These are phyloP conservation scores for Zenarchopterus dispar DNA, from an alignment of 2,797 vertebrate genomes.

Conservation along the genomic window DNA sequence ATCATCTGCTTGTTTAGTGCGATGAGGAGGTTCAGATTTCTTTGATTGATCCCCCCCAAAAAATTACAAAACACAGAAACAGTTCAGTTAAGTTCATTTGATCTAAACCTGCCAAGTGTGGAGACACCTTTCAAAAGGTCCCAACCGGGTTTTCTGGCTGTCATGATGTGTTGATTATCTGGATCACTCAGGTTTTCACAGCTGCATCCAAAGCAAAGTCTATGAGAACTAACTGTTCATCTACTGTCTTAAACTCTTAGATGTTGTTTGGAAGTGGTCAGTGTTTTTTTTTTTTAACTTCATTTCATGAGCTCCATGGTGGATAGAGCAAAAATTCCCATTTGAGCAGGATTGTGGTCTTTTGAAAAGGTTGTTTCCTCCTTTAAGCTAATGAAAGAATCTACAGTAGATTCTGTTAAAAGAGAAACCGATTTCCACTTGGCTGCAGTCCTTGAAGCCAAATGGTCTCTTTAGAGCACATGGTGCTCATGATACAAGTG, in stretches of 20 bases:
- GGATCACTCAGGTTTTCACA: neutral
- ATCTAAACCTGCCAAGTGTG: too few relatives aligned
- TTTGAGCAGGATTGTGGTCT: conserved; percentile 20
- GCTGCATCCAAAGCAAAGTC: neutral
- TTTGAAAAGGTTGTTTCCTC: conserved; percentile 9
- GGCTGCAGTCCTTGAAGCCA: conserved; percentile 41
- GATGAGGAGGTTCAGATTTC: too few relatives aligned
- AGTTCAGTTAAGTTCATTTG: too few relatives aligned
- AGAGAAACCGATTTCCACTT: conserved; percentile 37
- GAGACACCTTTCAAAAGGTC: neutral
- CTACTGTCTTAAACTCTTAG: neutral
- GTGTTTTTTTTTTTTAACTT: neutral
- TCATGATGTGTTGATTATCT: neutral
- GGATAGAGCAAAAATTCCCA: neutral
- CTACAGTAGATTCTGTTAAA: conserved; percentile 12
- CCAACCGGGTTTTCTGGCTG: neutral
- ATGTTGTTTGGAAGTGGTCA: neutral
- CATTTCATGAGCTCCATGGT: neutral
- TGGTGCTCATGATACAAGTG: conserved; percentile 2
- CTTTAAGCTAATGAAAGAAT: conserved; percentile 21
- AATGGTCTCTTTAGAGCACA: conserved; percentile 13
- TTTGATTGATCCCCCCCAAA: too few relatives aligned
- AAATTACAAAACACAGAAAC: too few relatives aligned
- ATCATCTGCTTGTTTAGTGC: too few relatives aligned
- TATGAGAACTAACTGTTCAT: neutral